phyloP scores from a whole-genome alignment of 2,113 vertebrate genomes.

The Phocoena sinus region DNA sequence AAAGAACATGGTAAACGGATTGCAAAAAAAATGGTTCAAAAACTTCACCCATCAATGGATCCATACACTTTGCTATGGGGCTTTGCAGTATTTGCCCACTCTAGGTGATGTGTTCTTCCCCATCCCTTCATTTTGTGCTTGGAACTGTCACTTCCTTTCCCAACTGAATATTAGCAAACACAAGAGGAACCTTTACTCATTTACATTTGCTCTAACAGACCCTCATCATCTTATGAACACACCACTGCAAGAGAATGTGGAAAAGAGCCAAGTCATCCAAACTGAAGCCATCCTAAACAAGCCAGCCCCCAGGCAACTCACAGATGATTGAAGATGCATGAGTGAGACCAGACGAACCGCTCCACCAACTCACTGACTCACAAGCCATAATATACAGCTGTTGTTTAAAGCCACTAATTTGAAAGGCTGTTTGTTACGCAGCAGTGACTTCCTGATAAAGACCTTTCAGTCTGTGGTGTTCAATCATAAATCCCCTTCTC shows the following conservation, averaged over 20 bases:
- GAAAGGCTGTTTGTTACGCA: background rate
- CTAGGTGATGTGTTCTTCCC: background rate
- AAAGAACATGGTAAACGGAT: background rate
- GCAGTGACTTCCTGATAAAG: background rate
- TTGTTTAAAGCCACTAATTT: slow-evolving; percentile 2
- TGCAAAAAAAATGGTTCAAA: background rate
- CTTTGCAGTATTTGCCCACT: background rate
- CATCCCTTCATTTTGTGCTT: background rate
- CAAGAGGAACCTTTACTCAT: background rate
- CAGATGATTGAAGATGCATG: background rate
- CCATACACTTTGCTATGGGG: background rate
- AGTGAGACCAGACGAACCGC: background rate
- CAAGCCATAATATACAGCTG: background rate
- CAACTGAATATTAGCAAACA: background rate
- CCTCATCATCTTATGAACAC: background rate
- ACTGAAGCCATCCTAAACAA: background rate
- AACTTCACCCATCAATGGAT: background rate
- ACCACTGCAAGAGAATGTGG: background rate
- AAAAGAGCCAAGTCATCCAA: background rate
- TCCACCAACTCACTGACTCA: background rate
- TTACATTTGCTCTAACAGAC: background rate
- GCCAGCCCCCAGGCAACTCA: background rate
- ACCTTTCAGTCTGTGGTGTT: background rate
- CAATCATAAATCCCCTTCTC: background rate
- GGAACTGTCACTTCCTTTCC: background rate